These are phyloP conservation scores for Ophion costatus DNA, from an alignment of 2,888 invertebrate species.

Conservation along the genomic window DNA sequence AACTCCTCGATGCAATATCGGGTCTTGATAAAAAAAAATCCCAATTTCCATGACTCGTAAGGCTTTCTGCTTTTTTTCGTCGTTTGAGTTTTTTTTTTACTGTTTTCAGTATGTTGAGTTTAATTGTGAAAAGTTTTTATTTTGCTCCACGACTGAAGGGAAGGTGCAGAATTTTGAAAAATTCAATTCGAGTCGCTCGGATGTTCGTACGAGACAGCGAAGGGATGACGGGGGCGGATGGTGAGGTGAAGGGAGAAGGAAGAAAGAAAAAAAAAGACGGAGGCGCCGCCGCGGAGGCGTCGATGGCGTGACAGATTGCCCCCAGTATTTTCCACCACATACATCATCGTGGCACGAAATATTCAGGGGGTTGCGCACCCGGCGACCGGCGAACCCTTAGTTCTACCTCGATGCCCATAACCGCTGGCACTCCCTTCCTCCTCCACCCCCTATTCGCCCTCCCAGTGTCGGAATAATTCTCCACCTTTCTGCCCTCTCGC, in stretches of 20 bases:
- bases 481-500: slow-evolving; percentile 59
- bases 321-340: slow-evolving; percentile 83
- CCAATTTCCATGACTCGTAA: background rate
- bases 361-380: slow-evolving; percentile 52
- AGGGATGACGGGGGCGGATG: slow-evolving; percentile 44
- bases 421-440: slow-evolving; percentile 62
- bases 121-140: background rate
- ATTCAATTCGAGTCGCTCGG: background rate
- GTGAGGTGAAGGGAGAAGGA: slow-evolving; percentile 31
- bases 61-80: background rate
- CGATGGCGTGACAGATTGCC: slow-evolving; percentile 83
- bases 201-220: background rate
- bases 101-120: background rate
- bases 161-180: background rate
- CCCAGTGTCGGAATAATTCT: slow-evolving; percentile 43
- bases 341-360: slow-evolving; percentile 77
- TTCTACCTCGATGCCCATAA: slow-evolving; percentile 79
- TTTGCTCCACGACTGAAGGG: background rate
- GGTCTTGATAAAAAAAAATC: background rate
- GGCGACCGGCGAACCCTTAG: slow-evolving; percentile 75
- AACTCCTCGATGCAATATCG: slow-evolving; percentile 3
- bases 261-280: slow-evolving; percentile 55
- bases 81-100: background rate
- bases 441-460: slow-evolving; percentile 63
- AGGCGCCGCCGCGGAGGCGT: slow-evolving; percentile 76